These are phyloP conservation scores for Antennarius maculatus DNA, from an alignment of 2,797 vertebrate genomes.

Conservation along the genomic window DNA sequence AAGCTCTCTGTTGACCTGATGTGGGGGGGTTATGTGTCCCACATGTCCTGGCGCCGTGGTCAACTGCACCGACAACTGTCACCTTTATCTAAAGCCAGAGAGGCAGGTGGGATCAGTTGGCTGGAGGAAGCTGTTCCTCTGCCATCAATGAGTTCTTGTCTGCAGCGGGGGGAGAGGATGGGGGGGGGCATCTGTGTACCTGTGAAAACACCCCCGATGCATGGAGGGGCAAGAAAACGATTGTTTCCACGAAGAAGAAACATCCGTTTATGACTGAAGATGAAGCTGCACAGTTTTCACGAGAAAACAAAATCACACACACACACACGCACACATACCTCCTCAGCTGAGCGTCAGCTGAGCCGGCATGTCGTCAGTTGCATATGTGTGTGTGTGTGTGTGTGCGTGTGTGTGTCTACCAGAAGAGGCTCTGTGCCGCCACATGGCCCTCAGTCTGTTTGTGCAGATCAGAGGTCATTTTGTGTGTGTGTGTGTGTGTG, in stretches of 20 bases:
- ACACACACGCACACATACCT: neutral
- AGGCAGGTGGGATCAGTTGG: conserved; percentile 73
- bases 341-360: too few relatives aligned
- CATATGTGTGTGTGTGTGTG: conserved; percentile 18
- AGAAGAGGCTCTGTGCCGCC: conserved; percentile 36
- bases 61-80: conserved; percentile 65
- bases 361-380: too few relatives aligned
- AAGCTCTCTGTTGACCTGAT: conserved; percentile 11
- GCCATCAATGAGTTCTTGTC: conserved; percentile 72
- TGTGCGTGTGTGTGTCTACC: conserved; percentile 32
- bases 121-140: conserved; percentile 51
- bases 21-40: neutral
- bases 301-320: too few relatives aligned
- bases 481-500: conserved; percentile 6
- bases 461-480: conserved; percentile 28
- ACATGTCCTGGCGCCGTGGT: conserved; percentile 11
- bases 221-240: conserved; percentile 8
- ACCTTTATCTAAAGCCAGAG: conserved; percentile 49
- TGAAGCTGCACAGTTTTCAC: neutral
- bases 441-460: conserved; percentile 54
- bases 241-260: too few relatives aligned
- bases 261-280: neutral
- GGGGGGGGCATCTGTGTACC: conserved; percentile 58
- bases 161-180: conserved; percentile 2
- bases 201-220: conserved; percentile 50